Base-by-base conservation (phyloP, 2,113 vertebrate genomes). In the Daboia siamensis region DNA sequence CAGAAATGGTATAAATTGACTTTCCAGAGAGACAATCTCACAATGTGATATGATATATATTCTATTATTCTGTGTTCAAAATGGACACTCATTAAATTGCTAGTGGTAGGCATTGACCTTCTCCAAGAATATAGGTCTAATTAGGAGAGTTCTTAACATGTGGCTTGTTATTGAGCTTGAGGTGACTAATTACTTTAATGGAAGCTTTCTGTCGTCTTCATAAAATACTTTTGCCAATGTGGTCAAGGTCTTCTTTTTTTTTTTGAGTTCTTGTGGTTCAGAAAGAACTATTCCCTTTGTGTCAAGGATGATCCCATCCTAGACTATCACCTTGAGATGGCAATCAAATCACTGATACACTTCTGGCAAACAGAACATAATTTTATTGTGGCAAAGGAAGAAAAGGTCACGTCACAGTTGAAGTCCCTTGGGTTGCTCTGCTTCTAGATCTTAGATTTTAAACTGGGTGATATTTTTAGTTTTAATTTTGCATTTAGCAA, bases 61-160 rank as follows among this genome's bases (percentile, higher is more conserved):
- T 88, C 84, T 52, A 0, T 46, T 26, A 5, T 86, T 20, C 4
- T 0, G 0, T 9, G 1, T 92, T 52, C 61, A 0, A 54, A 95
- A 91, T 12, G 86, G 91, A 7, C 54, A 20, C 86, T 89, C 91
- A 95, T 96, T 93, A 88, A 93, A 88, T 92, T 88, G 24, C 44
- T 84, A 55, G 51, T 91, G 57, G n/a, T 91, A 46, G 1, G 29
- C 0, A 0, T 91, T 86, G 33, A 44, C 61, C 92, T 93, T 33
- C 92, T 90, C 91, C 29, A 23, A 93, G 88, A 91, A 95, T 93
- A 94, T 69, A 52, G 87, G 90, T 90, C 23, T 61, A 64, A 17
- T 94, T 93, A 95, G 55, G 91, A 94, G 85, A 89, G 91, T 3
- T 17, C 52, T 86, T 44, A 90, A 89, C 91, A 69, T 64, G 55